Evolutionary conservation across 2,113 vertebrate genomes (phyloP).

Genomic region (Pelecanoides urinatrix): DNA sequence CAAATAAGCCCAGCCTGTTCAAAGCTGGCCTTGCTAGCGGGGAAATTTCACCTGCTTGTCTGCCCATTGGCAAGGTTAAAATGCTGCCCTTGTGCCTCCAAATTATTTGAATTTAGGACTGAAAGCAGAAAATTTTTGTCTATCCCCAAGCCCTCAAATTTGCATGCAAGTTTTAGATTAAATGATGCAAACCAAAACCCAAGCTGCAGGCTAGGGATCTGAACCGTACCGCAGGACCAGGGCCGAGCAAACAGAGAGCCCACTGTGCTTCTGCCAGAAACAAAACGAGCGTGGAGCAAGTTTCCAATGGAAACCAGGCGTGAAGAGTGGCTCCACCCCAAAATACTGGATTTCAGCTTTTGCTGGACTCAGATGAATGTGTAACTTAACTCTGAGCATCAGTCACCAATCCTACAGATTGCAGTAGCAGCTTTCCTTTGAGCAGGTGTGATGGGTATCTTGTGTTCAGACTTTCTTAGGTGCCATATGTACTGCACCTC

Average conservation of each 20-base stretch:
- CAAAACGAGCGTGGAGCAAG: not conserved
- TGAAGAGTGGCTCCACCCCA: not conserved
- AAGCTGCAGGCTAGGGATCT: not conserved
- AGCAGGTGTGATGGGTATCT: not conserved
- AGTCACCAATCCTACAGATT: rapidly evolving
- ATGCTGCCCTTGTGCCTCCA: rapidly evolving
- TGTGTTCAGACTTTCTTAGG: rapidly evolving
- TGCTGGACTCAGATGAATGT: not conserved
- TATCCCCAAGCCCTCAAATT: not conserved
- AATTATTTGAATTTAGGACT: not conserved
- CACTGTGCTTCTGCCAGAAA: not conserved
- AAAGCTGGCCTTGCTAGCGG: not conserved
- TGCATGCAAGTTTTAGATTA: not conserved
- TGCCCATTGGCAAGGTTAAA: not conserved
- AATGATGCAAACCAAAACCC: not conserved
- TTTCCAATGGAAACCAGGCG: not conserved
- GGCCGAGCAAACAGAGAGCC: not conserved
- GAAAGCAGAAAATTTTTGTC: not conserved
- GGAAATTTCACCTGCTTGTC: not conserved
- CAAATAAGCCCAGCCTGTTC: not conserved
- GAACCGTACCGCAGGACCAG: rapidly evolving
- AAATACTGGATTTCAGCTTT: not conserved
- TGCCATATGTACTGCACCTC: not conserved
- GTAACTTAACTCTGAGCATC: not conserved
- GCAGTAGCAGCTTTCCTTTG: not conserved